Conservation (phyloP, 1,140 invertebrate species). For the Cryptotermes secundus region DNA sequence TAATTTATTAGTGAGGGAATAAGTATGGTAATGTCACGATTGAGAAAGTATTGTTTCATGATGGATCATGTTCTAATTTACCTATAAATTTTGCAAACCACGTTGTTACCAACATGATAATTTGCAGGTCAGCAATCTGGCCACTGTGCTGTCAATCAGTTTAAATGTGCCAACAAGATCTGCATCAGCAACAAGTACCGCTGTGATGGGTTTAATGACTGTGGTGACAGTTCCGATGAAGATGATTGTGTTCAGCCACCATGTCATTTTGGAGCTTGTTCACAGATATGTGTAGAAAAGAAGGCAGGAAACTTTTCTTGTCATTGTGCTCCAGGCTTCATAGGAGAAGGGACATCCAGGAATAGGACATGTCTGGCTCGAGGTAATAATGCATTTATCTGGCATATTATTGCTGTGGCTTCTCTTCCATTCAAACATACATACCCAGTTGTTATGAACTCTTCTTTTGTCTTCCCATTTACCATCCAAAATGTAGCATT, state of each 20-base stretch:
- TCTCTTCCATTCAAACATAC: too few species aligned
- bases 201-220: conserved; percentile 60
- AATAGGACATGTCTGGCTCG: conserved; percentile 47
- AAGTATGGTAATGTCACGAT: too few species aligned
- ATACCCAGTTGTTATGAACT: too few species aligned
- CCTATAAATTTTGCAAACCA: too few species aligned
- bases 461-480: too few species aligned
- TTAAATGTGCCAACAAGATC: conserved; percentile 66
- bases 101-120: neutral
- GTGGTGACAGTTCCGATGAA: conserved; percentile 67
- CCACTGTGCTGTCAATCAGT: conserved; percentile 48
- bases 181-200: conserved; percentile 54
- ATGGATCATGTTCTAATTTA: too few species aligned
- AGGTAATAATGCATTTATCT: conserved; percentile 39
- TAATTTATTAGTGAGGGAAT: too few species aligned
- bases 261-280: conserved; percentile 69
- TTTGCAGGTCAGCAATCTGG: conserved; percentile 24
- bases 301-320: conserved; percentile 61
- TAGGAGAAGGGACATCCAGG: conserved; percentile 39
- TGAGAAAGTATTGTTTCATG: too few species aligned
- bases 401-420: too few species aligned
- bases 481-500: too few species aligned
- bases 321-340: conserved; percentile 65
- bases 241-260: conserved; percentile 48
- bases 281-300: conserved; percentile 71